Evolutionary conservation across 1,140 invertebrate genomes (phyloP), one percentile per base, ranked within the genome.

Genomic region (Pristionchus pacificus): DNA sequence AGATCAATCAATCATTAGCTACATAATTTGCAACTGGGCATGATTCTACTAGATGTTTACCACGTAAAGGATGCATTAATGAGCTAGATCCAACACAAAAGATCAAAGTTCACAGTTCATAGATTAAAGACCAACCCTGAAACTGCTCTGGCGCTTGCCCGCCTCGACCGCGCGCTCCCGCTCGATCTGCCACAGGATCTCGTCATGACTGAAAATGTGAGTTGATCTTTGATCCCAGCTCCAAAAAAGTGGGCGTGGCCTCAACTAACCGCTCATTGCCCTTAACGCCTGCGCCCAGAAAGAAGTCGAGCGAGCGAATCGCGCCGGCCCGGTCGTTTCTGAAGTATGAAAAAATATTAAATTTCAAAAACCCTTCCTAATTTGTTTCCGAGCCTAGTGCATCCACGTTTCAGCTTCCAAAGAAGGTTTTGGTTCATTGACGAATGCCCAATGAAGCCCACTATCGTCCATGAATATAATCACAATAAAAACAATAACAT

Each of bases 231-330:
- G n/a, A n/a, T n/a, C n/a, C n/a, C n/a, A n/a, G n/a, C n/a, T n/a
- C n/a, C n/a, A n/a, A n/a, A n/a, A n/a, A n/a, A n/a, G n/a, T n/a
- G n/a, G n/a, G n/a, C n/a, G n/a, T n/a, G n/a, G 72, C 75, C 25
- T 75, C 68, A 2, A 79, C 57, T 19, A 80, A 3, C 27, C 55
- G 28, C 31, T 78, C 72, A 32, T 79, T 79, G n/a, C 75, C 72
- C 30, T 80, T 75, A 15, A 33, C 29, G 19, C 75, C 64, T 14
- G 32, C 68, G 49, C 78, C 78, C 57, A 78, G 78, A 49, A 80
- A 79, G 65, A 72, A 79, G 2, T 78, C 68, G 2, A 79, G 62
- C 2, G 78, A 79, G 27, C 78, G 68, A 0, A 80, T 32, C 0
- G 78, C 78, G 28, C 57, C 68, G 30, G 60, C 38, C 6, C 76